Base-by-base conservation (phyloP, 2,888 invertebrate species). In the Heliconius aoede region DNA sequence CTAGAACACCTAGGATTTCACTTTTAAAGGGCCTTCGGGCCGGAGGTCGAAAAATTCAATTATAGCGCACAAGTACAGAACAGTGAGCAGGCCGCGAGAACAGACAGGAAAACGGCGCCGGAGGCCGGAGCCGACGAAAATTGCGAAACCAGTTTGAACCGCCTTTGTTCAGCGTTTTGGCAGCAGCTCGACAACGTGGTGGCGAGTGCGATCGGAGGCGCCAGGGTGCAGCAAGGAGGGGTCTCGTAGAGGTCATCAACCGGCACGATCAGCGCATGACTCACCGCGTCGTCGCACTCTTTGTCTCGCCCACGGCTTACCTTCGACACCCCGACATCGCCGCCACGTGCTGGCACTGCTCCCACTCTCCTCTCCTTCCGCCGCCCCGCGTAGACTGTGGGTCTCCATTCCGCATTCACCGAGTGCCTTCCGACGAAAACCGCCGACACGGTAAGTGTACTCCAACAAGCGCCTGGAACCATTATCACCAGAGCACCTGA, bases 381-480 rank as follows among this genome's bases (percentile, higher is more conserved):
- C 7, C 7, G 36, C 24, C 36, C 65, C 15, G 55, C 55, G 55
- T 55, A 9, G 3, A 55, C n/a, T 55, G 36, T 32, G 11, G 5
- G 13, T 64, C 32, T 64, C 32, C n/a, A 9, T 2, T 9, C 18
- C 36, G 2, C 1, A 1, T 24, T 15, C 36, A 36, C 24, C 24
- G n/a, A 32, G n/a, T 64, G 64, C 11, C 13, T 9, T 36, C 79
- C 82, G 95, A 88, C 82, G 89, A 92, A 80, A 88, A 88, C 94
- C 95, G 95, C 95, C 96, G 96, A 93, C 97, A 97, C 97, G 97
- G 97, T 97, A 97, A 97, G 97, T 98, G 98, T 97, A 98, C 98
- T 98, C 98, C 98, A 98, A 97, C 98, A 98, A 98, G 97, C 98
- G 98, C 98, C 98, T 98, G 98, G 98, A 97, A 96, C 95, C 90